Evolutionary conservation across 2,113 vertebrate genomes (phyloP).

Genomic region (Perca schrenkii): DNA sequence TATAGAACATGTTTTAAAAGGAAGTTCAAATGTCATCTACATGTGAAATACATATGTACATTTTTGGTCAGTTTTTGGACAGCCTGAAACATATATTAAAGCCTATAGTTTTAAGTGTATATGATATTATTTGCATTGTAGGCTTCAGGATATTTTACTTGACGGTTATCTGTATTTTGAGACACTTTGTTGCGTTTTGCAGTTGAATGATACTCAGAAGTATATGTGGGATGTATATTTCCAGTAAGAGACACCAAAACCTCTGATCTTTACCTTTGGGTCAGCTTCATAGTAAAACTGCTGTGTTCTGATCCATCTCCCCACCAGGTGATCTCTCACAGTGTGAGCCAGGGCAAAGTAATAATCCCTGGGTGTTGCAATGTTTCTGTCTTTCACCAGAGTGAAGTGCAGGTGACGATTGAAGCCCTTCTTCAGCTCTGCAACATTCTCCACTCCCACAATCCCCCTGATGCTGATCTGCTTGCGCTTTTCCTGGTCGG

Average conservation of each 20-base stretch:
- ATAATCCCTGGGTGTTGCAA: conserved; percentile 92
- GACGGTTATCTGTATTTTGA: background rate
- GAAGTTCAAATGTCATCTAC: background rate
- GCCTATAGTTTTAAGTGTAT: background rate
- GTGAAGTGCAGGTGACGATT: conserved; percentile 97
- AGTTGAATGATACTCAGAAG: background rate
- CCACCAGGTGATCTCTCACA: conserved; percentile 94
- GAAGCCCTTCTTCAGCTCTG: conserved; percentile 92
- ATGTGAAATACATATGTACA: background rate
- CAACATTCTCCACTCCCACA: conserved; percentile 91
- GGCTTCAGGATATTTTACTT: too few relatives aligned
- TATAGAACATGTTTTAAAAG: background rate
- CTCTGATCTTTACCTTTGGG: conserved; percentile 88
- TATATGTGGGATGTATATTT: background rate
- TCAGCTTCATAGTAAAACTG: conserved; percentile 94
- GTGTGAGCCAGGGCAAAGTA: conserved; percentile 94
- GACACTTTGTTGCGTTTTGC: background rate
- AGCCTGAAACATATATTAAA: background rate
- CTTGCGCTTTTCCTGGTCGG: conserved; percentile 93
- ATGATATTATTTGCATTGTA: background rate
- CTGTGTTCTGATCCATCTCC: conserved; percentile 95
- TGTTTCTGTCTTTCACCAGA: conserved; percentile 94
- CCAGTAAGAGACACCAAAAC: background rate
- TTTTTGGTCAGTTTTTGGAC: background rate
- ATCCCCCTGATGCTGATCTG: conserved; percentile 96